Percentiles rank a stretch among this genome's conserved stretches.
phyloP scores from a whole-genome alignment of 2,797 vertebrate genomes.

The Xiphorhynchus erythropygius region DNA sequence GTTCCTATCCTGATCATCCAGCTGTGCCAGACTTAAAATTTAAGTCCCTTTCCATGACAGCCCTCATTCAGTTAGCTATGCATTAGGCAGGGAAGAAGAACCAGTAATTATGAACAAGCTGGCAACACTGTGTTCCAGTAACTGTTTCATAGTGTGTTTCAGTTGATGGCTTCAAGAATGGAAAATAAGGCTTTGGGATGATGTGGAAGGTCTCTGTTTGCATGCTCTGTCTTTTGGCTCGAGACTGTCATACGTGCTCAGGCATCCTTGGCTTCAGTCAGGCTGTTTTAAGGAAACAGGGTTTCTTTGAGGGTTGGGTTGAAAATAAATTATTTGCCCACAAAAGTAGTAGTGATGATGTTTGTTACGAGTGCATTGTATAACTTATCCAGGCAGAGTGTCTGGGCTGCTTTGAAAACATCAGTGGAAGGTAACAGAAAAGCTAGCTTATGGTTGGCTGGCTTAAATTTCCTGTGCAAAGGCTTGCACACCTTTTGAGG shows the following conservation, averaged over 20 bases:
- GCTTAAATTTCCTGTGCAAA: background rate
- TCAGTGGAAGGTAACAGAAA: background rate
- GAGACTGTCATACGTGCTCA: fast-evolving
- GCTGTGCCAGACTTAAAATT: background rate
- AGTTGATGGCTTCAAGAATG: background rate
- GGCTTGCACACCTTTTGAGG: background rate
- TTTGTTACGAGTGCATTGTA: background rate
- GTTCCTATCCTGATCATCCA: background rate
- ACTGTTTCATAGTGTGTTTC: background rate
- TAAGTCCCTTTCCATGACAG: background rate
- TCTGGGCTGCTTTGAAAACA: background rate
- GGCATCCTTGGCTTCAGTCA: background rate
- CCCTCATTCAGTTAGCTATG: background rate
- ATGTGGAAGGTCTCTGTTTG: background rate
- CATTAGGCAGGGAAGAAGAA: background rate
- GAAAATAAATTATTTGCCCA: background rate
- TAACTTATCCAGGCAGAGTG: background rate
- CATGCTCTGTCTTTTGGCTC: background rate
- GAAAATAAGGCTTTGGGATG: background rate
- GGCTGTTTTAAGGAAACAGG: background rate
- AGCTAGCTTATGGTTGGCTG: background rate
- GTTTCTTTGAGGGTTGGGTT: background rate
- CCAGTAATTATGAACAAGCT: background rate
- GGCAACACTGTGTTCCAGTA: background rate
- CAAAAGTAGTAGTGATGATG: background rate